phyloP scores from a whole-genome alignment of 2,888 invertebrate genomes.

The Macroteleia sp. region DNA sequence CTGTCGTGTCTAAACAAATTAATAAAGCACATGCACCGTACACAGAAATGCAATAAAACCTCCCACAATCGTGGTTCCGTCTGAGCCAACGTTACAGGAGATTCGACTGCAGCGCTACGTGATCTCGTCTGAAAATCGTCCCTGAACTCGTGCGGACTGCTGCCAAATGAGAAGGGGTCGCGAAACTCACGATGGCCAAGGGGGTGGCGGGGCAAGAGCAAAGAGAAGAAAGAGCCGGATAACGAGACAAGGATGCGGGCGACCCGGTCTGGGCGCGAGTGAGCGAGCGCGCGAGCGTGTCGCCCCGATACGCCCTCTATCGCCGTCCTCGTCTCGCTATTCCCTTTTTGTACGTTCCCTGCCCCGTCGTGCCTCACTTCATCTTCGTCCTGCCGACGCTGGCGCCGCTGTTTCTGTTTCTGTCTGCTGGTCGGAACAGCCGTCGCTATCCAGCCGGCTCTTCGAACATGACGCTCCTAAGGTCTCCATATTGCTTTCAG shows the following conservation, averaged over 20 bases:
- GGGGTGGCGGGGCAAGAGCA: constrained; percentile 34
- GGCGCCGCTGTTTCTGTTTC: constrained; percentile 19
- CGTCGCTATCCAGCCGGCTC: constrained; percentile 75
- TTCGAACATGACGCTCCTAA: constrained; percentile 69
- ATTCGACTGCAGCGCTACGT: constrained; percentile 47
- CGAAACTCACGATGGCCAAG: constrained; percentile 62
- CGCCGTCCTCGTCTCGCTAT: constrained; percentile 11
- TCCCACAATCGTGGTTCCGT: too few relatives aligned
- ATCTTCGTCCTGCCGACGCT: constrained; percentile 5
- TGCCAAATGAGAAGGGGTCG: constrained; percentile 72
- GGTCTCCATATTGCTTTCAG: constrained; percentile 79
- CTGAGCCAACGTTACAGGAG: too few relatives aligned
- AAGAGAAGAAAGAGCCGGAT: constrained; percentile 57
- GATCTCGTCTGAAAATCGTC: constrained; percentile 76
- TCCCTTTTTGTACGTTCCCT: constrained; percentile 14
- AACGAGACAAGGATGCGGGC: constrained; percentile 32
- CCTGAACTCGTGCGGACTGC: constrained; percentile 75
- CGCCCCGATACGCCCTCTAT: constrained; percentile 39
- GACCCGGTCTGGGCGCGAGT: constrained; percentile 23
- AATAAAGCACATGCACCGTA: too few relatives aligned
- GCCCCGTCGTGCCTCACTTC: constrained; percentile 6
- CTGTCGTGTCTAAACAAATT: too few relatives aligned
- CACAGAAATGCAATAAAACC: too few relatives aligned
- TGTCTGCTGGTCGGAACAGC: constrained; percentile 66
- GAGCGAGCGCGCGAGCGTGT: not conserved